Evolutionary conservation across 1,140 invertebrate species (phyloP), one percentile per base, ranked within the genome.

Genomic region (Temnothorax longispinosus): DNA sequence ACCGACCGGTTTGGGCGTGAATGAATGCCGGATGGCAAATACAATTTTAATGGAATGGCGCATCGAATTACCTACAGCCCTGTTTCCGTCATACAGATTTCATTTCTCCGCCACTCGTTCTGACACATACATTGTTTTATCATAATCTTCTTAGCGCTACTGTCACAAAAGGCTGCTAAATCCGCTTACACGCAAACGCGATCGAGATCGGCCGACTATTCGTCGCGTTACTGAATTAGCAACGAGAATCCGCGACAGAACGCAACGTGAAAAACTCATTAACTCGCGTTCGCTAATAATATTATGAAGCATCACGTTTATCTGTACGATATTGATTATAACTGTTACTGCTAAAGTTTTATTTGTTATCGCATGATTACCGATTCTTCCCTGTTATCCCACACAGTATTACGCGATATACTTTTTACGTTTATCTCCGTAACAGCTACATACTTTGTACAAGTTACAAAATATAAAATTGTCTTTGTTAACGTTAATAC

Each of bases 111-210:
- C n/a, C 47, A 47, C 21, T 64, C 71, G 32, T 54, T 35, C 74
- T 21, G 54, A 74, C 41, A 56, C 38, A 62, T 32, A 47, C 50
- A 85, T 85, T 78, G 82, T 85, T 85, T 78, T 41, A 47, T 47
- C 41, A 38, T 81, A 86, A 86, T 86, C 85, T 86, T 69, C 76
- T 86, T 60, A 81, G 6, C 64, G 74, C 18, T 47, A 35, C 21
- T 80, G 52, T 78, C 62, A 78, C 75, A 78, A 86, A 85, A 85
- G 62, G 32, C 52, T 60, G 64, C 2, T 50, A 60, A 86, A 86
- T 86, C 85, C 85, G 58, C 85, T 86, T 86, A 86, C 41, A 47
- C 41, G 58, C 15, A 65, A 56, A 78, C 60, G 74, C 47, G 38
- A 78, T 77, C 62, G 11, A 18, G 50, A 77, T 56, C 58, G 47